These are phyloP conservation scores for Colletes gigas DNA, from an alignment of 1,140 invertebrate species.

Conservation along the genomic window DNA sequence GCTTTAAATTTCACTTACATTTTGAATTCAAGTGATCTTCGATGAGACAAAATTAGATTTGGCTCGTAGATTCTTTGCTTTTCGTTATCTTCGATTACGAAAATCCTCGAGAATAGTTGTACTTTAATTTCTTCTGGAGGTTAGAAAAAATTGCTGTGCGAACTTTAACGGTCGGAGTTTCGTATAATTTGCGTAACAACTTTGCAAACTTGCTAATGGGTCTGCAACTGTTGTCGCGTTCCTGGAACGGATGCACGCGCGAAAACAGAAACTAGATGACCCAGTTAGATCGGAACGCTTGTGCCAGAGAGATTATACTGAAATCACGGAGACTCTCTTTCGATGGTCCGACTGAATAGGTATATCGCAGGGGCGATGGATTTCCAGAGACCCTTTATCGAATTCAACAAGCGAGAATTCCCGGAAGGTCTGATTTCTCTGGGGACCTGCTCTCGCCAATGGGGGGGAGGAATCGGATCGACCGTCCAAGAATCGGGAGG, in stretches of 20 bases:
- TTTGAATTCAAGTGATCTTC: too few relatives aligned
- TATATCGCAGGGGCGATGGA: conserved; percentile 25
- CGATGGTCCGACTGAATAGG: conserved; percentile 24
- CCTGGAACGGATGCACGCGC: too few relatives aligned
- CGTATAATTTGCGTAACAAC: not conserved
- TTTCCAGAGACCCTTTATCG: conserved; percentile 36
- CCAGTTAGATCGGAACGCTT: not conserved
- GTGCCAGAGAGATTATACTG: not conserved
- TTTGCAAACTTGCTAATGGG: too few relatives aligned
- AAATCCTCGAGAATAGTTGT: too few relatives aligned
- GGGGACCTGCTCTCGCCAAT: conserved; percentile 2
- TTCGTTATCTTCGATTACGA: too few relatives aligned
- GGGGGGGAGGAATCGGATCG: conserved; percentile 24
- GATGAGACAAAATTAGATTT: too few relatives aligned
- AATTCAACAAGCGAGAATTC: conserved; percentile 39
- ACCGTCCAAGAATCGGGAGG: conserved; percentile 14
- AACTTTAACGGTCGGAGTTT: too few relatives aligned
- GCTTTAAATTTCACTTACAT: too few relatives aligned
- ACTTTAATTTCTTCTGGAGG: too few relatives aligned
- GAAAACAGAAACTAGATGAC: not conserved
- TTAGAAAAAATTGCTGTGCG: too few relatives aligned
- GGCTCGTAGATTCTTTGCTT: too few relatives aligned
- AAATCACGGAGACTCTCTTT: not conserved
- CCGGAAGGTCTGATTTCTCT: conserved; percentile 41
- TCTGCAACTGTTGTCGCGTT: not conserved